Percentiles rank a stretch among this genome's conserved stretches.
Conservation (phyloP, 2,797 vertebrate species). For the Cetoscarus ocellatus region DNA sequence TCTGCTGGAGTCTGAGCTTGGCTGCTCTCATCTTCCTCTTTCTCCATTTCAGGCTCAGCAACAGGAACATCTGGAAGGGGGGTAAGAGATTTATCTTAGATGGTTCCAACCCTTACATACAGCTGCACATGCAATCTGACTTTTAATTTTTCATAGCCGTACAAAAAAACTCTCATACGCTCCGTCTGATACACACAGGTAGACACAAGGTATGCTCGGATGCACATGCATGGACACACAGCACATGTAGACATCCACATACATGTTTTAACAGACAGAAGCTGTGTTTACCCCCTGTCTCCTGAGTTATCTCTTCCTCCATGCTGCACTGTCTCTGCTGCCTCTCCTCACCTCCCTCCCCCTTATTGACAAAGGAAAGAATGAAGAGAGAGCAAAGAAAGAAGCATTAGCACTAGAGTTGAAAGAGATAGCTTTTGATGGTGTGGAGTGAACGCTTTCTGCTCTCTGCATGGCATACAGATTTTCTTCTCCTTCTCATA, state of each 20-base stretch:
- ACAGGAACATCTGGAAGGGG: constrained; percentile 47
- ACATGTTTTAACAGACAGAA: constrained; percentile 14
- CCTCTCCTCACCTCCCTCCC: constrained; percentile 85
- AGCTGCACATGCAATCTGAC: constrained; percentile 2
- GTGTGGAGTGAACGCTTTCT: background rate
- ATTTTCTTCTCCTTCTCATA: background rate
- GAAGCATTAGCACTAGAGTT: constrained; percentile 28
- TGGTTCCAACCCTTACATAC: background rate
- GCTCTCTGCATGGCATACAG: background rate
- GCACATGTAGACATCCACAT: constrained; percentile 2
- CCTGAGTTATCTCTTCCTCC: constrained; percentile 80
- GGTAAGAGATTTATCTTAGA: constrained; percentile 24
- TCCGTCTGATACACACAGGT: constrained; percentile 28
- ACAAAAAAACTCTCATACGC: constrained; percentile 39
- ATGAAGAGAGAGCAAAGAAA: constrained; percentile 27
- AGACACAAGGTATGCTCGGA: constrained; percentile 29
- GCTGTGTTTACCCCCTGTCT: constrained; percentile 78
- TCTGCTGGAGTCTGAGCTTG: constrained; percentile 62
- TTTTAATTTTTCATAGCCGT: background rate
- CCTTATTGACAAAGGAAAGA: constrained; percentile 62
- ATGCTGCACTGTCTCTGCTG: constrained; percentile 83
- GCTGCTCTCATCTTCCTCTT: constrained; percentile 67
- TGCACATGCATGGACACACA: constrained; percentile 41
- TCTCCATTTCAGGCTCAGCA: constrained; percentile 60
- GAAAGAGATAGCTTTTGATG: constrained; percentile 9